Percentiles rank a stretch among this genome's conserved stretches.
Conservation (phyloP, 2,113 vertebrate species). For the Elephantulus edwardii region DNA sequence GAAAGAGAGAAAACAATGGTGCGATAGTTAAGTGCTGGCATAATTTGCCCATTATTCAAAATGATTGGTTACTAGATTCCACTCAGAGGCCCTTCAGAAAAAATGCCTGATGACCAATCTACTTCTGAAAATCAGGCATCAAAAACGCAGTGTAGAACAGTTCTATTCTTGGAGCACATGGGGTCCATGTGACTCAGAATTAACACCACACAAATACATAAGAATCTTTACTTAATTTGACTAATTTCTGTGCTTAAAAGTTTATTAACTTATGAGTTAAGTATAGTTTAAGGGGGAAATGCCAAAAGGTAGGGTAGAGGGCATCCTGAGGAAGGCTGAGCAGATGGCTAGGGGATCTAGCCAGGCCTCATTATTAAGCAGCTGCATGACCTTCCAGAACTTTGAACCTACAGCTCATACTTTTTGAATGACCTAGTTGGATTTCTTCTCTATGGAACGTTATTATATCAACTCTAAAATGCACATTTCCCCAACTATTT, state of each 20-base stretch:
- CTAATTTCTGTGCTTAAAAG: constrained; percentile 7
- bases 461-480: constrained; percentile 34
- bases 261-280: constrained; percentile 30
- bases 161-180: neutral
- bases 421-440: constrained; percentile 36
- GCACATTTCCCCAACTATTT: neutral
- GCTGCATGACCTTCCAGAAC: neutral
- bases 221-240: neutral
- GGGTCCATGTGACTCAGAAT: neutral
- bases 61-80: neutral
- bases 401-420: constrained; percentile 42
- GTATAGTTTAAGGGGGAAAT: neutral
- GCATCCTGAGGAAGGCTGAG: neutral
- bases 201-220: neutral
- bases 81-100: neutral
- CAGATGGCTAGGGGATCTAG: constrained; percentile 51
- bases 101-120: neutral
- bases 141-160: neutral
- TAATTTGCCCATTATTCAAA: neutral
- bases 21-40: neutral
- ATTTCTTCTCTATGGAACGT: neutral
- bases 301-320: neutral
- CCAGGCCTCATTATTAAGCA: constrained; percentile 47
- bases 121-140: neutral
- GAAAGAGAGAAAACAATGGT: neutral